Base-by-base conservation (phyloP, 2,888 invertebrate species). In the Ecliptopera silaceata region DNA sequence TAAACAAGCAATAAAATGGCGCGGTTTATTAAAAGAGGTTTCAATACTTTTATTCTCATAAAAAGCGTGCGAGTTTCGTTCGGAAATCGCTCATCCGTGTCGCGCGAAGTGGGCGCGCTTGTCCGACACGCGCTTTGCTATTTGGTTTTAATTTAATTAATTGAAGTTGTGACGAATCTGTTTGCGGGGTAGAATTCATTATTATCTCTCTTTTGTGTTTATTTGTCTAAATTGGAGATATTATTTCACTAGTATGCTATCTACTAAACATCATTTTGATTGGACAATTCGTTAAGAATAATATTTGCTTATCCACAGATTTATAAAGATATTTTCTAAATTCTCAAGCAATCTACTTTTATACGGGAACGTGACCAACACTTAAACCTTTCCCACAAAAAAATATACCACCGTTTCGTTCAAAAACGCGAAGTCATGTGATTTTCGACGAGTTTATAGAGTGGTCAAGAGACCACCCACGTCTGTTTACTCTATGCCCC, bases 111-210 rank as follows among this genome's bases (percentile, higher is more conserved):
- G 85, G 80, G 75, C 66, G 80, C 82, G 72, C 72, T 67, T 74
- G 79, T 65, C 71, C 34, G 86, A 59, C 89, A 89, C 89, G 88
- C 86, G 90, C 68, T 66, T 71, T 75, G 72, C 79, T 86, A 80
- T 87, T 87, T 85, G 74, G 73, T 77, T 84, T 86, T 80, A 86
- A 86, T 88, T 86, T 79, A 79, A 85, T 84, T 85, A 80, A 82
- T 83, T 76, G 72, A 68, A 70, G 55, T 71, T 73, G 68, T 77
- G 76, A 75, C 72, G 74, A 77, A 82, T 82, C 70, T 68, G 59
- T 75, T 62, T 61, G 46, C 59, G 44, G 57, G 64, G 43, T 50
- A 41, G 18, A 41, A 63, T 64, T 63, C 46, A 71, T 67, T 68
- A 68, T 66, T 70, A 65, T 66, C 64, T 65, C 46, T 48, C 49